phyloP scores from a whole-genome alignment of 2,113 vertebrate genomes.

The Pelecanus crispus region DNA sequence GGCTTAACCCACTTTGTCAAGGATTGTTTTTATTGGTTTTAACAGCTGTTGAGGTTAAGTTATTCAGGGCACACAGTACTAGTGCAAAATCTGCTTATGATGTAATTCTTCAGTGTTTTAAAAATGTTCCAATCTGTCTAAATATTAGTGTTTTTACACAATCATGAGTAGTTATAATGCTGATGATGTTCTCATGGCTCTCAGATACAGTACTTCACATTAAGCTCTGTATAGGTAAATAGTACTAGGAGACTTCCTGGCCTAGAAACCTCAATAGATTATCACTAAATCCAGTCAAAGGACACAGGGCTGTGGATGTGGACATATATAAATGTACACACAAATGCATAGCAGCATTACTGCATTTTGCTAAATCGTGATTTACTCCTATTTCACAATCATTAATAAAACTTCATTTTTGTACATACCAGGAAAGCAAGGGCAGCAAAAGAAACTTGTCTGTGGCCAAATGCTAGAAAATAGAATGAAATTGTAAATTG shows the following conservation, averaged over 20 bases:
- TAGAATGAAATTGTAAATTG: slow-evolving; percentile 38
- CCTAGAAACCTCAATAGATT: not conserved
- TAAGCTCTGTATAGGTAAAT: not conserved
- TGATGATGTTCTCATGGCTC: not conserved
- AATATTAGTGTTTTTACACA: not conserved
- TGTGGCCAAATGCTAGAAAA: slow-evolving; percentile 75
- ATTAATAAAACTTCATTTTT: not conserved
- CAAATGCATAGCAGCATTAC: not conserved
- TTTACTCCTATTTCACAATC: not conserved
- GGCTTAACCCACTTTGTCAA: not conserved
- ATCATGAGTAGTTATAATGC: not conserved
- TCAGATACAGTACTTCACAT: not conserved
- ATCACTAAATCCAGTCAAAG: not conserved
- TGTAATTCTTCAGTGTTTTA: not conserved
- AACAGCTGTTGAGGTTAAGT: not conserved
- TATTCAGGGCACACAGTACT: not conserved
- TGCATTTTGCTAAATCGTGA: not conserved
- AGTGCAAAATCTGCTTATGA: not conserved
- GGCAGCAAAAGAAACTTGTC: slow-evolving; percentile 70
- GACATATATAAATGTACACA: not conserved
- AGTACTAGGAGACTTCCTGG: not conserved
- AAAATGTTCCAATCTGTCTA: not conserved
- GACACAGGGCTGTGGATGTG: not conserved
- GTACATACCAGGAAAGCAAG: slow-evolving; percentile 78
- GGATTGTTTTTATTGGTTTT: not conserved